phyloP scores from a whole-genome alignment of 92 coral and sea anemone genomes.

The Phenganax stokvisi region DNA sequence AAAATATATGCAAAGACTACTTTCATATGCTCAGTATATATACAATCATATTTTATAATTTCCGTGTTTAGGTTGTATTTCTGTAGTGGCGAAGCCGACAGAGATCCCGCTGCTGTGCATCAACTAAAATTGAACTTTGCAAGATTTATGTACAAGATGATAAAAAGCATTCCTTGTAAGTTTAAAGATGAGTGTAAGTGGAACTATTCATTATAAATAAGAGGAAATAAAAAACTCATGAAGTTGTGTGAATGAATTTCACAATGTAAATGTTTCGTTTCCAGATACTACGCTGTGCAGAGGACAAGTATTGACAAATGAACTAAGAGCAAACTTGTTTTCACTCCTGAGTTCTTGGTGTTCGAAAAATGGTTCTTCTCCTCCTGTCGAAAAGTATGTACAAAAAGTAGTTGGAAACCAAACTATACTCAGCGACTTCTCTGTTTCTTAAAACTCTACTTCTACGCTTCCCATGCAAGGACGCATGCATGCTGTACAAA shows the following conservation, averaged over 20 bases:
- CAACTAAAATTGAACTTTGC: slow-evolving; percentile 76
- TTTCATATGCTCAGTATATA: not conserved
- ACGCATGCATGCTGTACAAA: not conserved
- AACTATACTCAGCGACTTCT: not conserved
- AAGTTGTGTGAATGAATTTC: not conserved
- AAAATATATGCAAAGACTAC: no score
- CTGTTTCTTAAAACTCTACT: no score
- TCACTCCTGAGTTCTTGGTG: slow-evolving; percentile 97
- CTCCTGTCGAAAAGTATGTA: slow-evolving; percentile 72
- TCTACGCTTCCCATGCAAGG: not conserved
- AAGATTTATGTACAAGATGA: slow-evolving; percentile 82
- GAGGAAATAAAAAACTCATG: not conserved
- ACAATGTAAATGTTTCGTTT: not conserved
- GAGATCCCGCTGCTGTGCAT: slow-evolving; percentile 87
- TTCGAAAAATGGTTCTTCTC: slow-evolving; percentile 76
- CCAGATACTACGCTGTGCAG: slow-evolving; percentile 26
- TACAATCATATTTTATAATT: not conserved
- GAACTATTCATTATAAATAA: not conserved
- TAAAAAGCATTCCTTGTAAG: slow-evolving; percentile 83
- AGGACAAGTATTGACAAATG: slow-evolving; percentile 58
- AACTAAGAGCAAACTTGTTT: slow-evolving; percentile 76
- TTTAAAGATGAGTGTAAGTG: not conserved
- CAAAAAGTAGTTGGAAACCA: not conserved
- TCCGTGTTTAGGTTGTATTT: slow-evolving; percentile 60
- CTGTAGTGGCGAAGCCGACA: slow-evolving; percentile 85